These are phyloP conservation scores for Phalanger gymnotis DNA, from an alignment of 2,797 vertebrate genomes.

Conservation along the genomic window DNA sequence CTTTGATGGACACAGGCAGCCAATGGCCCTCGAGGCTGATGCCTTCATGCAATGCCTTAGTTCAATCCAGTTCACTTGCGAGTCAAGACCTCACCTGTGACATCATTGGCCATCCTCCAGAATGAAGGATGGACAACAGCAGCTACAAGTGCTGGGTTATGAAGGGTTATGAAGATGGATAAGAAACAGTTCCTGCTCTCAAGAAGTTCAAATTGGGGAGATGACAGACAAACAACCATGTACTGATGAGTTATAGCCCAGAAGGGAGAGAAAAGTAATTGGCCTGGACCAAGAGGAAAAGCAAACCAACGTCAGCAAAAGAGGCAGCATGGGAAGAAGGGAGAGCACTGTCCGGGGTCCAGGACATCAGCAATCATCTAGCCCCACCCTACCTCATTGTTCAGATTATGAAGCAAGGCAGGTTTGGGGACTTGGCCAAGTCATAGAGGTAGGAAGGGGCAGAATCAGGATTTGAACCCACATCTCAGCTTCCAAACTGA, in stretches of 20 bases:
- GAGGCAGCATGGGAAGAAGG: background rate
- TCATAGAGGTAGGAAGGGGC: background rate
- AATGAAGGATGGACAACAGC: background rate
- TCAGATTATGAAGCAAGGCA: background rate
- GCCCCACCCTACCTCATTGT: background rate
- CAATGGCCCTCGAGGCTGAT: fast-evolving
- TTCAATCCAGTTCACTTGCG: too few species aligned
- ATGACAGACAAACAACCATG: background rate
- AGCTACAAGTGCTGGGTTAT: background rate
- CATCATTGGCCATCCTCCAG: background rate
- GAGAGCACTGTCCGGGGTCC: too few species aligned
- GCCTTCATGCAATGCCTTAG: too few species aligned
- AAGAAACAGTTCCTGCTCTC: background rate
- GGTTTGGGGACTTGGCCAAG: background rate
- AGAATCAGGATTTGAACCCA: background rate
- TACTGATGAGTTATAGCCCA: background rate
- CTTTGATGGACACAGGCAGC: background rate
- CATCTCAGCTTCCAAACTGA: background rate
- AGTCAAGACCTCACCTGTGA: too few species aligned
- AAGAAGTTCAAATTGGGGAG: background rate
- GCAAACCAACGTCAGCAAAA: too few species aligned
- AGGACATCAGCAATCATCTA: background rate
- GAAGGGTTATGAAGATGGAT: background rate
- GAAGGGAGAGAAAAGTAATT: background rate
- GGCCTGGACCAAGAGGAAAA: background rate